Percentiles rank a stretch among this genome's conserved stretches.
phyloP scores from a whole-genome alignment of 2,797 vertebrate genomes.

The Schizopygopsis malacanthus region DNA sequence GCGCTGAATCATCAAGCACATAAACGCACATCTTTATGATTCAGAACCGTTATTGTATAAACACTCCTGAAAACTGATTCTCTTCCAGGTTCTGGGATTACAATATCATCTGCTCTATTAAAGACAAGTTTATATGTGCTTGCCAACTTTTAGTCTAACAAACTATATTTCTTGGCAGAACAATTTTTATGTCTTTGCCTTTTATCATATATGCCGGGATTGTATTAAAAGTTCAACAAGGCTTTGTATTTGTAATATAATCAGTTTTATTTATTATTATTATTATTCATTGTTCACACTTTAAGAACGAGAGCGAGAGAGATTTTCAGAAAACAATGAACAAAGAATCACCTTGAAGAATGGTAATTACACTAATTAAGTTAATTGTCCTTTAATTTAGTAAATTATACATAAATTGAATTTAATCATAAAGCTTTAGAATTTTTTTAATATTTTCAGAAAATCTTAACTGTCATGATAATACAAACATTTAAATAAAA shows the following conservation, averaged over 20 bases:
- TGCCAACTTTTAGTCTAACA: background rate
- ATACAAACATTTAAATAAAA: background rate
- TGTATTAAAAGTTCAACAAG: background rate
- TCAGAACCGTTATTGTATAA: background rate
- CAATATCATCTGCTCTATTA: background rate
- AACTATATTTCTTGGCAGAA: constrained; percentile 8
- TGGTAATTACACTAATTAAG: background rate
- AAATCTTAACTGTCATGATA: background rate
- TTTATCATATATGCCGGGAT: background rate
- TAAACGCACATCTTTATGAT: background rate
- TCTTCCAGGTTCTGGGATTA: background rate
- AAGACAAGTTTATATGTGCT: background rate
- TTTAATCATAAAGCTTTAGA: background rate
- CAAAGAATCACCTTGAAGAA: background rate
- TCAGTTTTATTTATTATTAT: background rate
- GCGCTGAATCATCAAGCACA: background rate
- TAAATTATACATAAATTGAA: background rate
- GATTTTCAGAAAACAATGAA: too few relatives aligned
- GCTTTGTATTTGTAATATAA: background rate
- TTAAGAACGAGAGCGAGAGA: too few relatives aligned
- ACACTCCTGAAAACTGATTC: background rate
- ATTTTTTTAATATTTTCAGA: too few relatives aligned
- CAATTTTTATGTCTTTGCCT: background rate
- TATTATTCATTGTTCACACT: background rate
- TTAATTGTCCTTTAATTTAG: background rate